Percentiles rank a stretch among this genome's conserved stretches.
These are phyloP conservation scores for Loripinus fragilis DNA, from an alignment of 2,888 invertebrate species.

Conservation along the genomic window DNA sequence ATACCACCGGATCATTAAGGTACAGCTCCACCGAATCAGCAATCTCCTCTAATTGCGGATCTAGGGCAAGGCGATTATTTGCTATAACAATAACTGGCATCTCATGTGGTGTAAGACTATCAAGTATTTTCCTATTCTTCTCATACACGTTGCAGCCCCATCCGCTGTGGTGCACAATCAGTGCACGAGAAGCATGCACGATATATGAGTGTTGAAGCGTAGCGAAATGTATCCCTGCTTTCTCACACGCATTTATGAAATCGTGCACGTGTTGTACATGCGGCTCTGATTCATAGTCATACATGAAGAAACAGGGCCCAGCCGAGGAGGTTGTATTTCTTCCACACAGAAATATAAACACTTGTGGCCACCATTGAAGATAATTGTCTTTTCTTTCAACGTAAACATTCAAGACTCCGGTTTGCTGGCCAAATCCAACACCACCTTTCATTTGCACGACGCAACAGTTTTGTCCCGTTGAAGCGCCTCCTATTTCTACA, in stretches of 20 bases:
- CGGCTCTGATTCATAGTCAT: not conserved
- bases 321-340: not conserved
- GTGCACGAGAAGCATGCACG: slow-evolving; percentile 1
- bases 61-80: not conserved
- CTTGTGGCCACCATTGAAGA: slow-evolving; percentile 12
- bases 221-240: slow-evolving; percentile 6
- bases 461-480: not conserved
- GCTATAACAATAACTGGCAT: slow-evolving; percentile 7
- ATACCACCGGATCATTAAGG: not conserved
- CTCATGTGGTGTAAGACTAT: not conserved
- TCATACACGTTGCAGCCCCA: slow-evolving; percentile 10
- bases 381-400: not conserved
- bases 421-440: not conserved
- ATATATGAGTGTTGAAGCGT: not conserved
- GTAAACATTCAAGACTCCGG: not conserved
- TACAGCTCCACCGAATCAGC: not conserved
- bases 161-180: not conserved
- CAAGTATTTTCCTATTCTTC: not conserved
- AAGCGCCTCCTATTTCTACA: not conserved
- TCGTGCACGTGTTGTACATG: slow-evolving; percentile 3
- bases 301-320: slow-evolving; percentile 17
- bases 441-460: not conserved
- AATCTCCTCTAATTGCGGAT: not conserved
- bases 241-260: slow-evolving; percentile 5
- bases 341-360: slow-evolving; percentile 12